A percentile compares a stretch with the other conserved stretches of the same genome.
Conservation (phyloP, 2,113 vertebrate species). For the Bubo bubo region DNA sequence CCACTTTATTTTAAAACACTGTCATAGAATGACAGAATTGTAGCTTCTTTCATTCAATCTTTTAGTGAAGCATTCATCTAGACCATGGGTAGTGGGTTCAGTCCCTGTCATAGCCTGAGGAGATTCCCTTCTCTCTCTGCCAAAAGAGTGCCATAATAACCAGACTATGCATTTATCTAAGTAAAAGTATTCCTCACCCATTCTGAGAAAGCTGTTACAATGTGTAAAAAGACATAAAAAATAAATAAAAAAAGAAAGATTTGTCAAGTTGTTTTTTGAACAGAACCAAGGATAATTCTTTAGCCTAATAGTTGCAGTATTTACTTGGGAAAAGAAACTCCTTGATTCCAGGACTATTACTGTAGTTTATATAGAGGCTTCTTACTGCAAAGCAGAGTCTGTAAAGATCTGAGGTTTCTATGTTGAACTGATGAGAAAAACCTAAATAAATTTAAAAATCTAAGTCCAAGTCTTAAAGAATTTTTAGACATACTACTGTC, state of each 20-base stretch:
- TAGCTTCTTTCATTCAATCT: background rate
- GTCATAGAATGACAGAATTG: no score
- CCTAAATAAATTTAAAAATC: background rate
- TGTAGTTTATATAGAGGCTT: background rate
- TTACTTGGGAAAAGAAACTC: background rate
- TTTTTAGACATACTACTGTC: background rate
- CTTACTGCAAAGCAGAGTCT: background rate
- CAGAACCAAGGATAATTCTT: background rate
- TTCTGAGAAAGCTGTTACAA: background rate
- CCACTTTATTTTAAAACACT: background rate
- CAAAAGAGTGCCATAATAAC: background rate
- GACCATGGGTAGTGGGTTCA: accelerated
- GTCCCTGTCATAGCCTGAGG: background rate
- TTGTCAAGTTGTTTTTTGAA: background rate
- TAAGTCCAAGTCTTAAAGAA: background rate
- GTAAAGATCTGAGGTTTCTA: background rate
- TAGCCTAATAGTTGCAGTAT: background rate
- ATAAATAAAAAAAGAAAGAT: background rate
- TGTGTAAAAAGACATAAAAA: background rate
- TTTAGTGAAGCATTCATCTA: background rate
- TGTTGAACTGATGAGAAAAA: background rate
- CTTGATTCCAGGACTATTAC: background rate
- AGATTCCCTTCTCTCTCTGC: background rate
- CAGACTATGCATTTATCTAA: background rate
- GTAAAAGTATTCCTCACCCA: background rate